phyloP scores from a whole-genome alignment of 1,140 invertebrate genomes.

The Phymastichus coffea region DNA sequence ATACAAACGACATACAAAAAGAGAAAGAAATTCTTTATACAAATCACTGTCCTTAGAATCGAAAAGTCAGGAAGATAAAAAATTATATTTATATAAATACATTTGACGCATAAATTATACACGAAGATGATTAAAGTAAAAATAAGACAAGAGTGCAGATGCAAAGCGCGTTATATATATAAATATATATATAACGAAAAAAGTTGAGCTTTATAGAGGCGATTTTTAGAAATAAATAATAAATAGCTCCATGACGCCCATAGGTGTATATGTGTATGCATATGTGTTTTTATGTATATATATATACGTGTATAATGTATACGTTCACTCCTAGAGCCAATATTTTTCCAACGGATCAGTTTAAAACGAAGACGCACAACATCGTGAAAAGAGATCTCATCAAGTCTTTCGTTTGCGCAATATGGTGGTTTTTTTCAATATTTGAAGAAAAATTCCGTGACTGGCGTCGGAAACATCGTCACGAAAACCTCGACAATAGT shows the following conservation, averaged over 20 bases:
- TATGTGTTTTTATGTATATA: too few species aligned
- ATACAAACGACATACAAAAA: slow-evolving; percentile 28
- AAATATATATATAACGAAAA: slow-evolving; percentile 10
- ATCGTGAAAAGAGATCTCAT: too few species aligned
- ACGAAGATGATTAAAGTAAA: slow-evolving; percentile 19
- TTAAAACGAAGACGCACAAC: too few species aligned
- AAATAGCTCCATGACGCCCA: slow-evolving; percentile 25
- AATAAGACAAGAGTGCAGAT: slow-evolving; percentile 24
- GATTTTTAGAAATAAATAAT: slow-evolving; percentile 20
- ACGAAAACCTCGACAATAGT: too few species aligned
- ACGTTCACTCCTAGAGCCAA: neutral
- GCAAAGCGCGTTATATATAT: slow-evolving; percentile 20
- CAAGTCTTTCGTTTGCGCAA: too few species aligned
- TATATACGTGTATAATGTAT: slow-evolving; percentile 21
- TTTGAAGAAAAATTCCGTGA: too few species aligned
- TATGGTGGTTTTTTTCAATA: too few species aligned
- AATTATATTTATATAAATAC: slow-evolving; percentile 16
- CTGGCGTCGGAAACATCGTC: too few species aligned
- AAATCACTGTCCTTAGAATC: slow-evolving; percentile 23
- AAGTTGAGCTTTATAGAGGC: slow-evolving; percentile 15
- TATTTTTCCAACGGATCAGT: too few species aligned
- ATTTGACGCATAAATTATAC: slow-evolving; percentile 27
- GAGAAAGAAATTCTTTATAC: slow-evolving; percentile 24
- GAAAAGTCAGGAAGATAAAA: slow-evolving; percentile 25
- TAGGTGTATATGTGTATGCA: slow-evolving; percentile 16